Conservation (phyloP, 2,888 invertebrate genomes). For the Melieria crassipennis region DNA sequence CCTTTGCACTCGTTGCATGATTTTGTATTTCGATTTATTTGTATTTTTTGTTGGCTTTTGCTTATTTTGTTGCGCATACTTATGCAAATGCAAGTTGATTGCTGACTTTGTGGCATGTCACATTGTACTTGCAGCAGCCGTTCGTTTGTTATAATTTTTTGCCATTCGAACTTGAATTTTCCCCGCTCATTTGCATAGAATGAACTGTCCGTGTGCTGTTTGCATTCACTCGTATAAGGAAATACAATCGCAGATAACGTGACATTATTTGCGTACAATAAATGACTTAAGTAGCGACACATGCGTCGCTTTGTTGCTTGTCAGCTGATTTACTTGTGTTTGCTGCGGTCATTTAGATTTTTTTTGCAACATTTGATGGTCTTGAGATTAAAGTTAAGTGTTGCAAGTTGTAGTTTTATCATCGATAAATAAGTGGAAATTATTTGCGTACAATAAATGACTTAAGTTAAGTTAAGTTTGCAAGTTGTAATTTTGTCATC, state of each 20-base stretch:
- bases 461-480: too few relatives aligned
- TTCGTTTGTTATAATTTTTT: not conserved
- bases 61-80: slow-evolving; percentile 46
- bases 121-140: slow-evolving; percentile 9
- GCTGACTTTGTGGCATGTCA: slow-evolving; percentile 31
- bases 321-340: not conserved
- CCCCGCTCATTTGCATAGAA: slow-evolving; percentile 37
- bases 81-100: slow-evolving; percentile 51
- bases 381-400: too few relatives aligned
- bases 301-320: not conserved
- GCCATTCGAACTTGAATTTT: slow-evolving; percentile 25
- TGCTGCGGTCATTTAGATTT: too few relatives aligned
- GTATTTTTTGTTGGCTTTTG: slow-evolving; percentile 14
- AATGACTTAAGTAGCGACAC: not conserved
- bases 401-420: too few relatives aligned
- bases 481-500: too few relatives aligned
- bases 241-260: not conserved
- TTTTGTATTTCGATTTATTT: not conserved
- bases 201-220: slow-evolving; percentile 17
- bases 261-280: not conserved
- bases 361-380: too few relatives aligned
- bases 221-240: slow-evolving; percentile 19
- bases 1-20: not conserved
- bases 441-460: too few relatives aligned
- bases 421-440: too few relatives aligned